Base-by-base conservation (phyloP, 2,888 invertebrate genomes). In the Microplitis manilae region DNA sequence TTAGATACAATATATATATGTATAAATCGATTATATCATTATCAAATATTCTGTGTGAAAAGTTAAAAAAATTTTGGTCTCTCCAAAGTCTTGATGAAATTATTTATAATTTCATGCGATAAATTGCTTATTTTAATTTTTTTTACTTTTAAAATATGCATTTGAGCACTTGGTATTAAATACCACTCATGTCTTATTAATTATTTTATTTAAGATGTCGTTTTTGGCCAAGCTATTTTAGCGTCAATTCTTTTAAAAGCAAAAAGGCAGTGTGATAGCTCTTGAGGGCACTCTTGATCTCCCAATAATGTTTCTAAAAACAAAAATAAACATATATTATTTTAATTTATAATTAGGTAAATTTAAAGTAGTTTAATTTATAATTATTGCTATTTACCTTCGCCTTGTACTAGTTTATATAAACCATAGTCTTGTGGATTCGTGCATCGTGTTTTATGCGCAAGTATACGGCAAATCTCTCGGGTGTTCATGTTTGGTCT, bases 371-470 rank as follows among this genome's bases (percentile, higher is more conserved):
- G 13, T 13, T 50, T 13, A 50, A 50, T 50, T 17, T n/a, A 6
- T 62, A 59, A 17, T 9, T 41, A 41, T 40, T 67, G 2, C 71
- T 78, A 81, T 86, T 87, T 90, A 96, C 96, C 96, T 92, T 97
- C 96, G 84, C 97, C 97, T 87, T 97, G 96, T 76, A 96, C 95
- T 79, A 98, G 91, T 81, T 96, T 95, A 88, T 96, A 98, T 75
- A 98, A 93, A 75, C 96, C 97, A 88, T 97, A 98, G 90, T 98
- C 98, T 90, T 98, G 97, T 17, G 98, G 97, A 91, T 98, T 98
- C 77, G 98, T 98, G 83, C 98, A 97, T 86, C 96, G 94, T 77
- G 97, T 96, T 87, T 98, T 97, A 89, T 98, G 97, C 15, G 98
- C 98, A 76, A 98, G 95, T 87, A 97, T 96, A 73, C 97, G 95